Percentiles rank a stretch among this genome's conserved stretches.
These are phyloP conservation scores for Heteronetta atricapilla DNA, from an alignment of 2,113 vertebrate genomes.

Conservation along the genomic window DNA sequence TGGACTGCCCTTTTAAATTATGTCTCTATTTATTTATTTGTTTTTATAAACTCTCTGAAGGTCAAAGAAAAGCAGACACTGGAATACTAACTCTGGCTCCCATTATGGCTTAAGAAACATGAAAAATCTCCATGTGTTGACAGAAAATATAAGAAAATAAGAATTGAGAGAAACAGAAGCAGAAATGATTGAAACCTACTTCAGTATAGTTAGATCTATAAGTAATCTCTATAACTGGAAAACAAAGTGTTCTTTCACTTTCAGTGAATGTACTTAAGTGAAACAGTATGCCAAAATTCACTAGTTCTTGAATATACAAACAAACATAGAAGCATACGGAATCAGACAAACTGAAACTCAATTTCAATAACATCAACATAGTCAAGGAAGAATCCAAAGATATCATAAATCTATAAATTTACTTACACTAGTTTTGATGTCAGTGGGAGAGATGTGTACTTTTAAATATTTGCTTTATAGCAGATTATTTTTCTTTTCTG, in stretches of 20 bases:
- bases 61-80: not conserved
- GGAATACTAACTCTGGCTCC: not conserved
- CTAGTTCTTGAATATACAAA: not conserved
- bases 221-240: not conserved
- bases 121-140: not conserved
- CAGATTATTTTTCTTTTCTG: not conserved
- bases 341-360: not conserved
- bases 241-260: not conserved
- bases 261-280: not conserved
- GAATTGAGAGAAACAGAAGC: not conserved
- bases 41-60: not conserved
- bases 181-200: not conserved
- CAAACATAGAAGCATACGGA: not conserved
- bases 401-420: not conserved
- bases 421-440: not conserved
- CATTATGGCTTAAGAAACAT: not conserved
- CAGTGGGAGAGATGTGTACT: not conserved
- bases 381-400: not conserved
- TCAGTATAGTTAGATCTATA: not conserved
- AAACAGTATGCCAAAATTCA: not conserved
- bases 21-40: not conserved
- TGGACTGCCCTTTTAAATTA: not conserved
- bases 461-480: not conserved
- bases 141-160: not conserved
- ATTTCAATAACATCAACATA: not conserved